Evolutionary conservation across 2,888 invertebrate species (phyloP), one percentile per base, ranked within the genome.

Genomic region (Dryadula phaetusa): DNA sequence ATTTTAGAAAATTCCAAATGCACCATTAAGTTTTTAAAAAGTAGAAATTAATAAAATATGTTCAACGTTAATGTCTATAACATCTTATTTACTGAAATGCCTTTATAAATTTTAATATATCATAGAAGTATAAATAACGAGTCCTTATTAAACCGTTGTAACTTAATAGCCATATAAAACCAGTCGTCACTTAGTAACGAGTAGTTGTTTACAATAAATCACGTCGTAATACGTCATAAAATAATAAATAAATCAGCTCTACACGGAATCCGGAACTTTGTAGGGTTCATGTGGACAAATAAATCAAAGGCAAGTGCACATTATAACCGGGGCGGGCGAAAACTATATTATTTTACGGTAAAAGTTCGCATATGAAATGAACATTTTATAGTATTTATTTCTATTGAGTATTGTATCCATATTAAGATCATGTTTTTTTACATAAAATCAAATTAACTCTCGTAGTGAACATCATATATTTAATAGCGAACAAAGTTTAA

Each of bases 191-290:
- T 40, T 44, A 40, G 58, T 42, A 58, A 63, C 63, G 34, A 62
- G 56, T 32, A 22, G 58, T 62, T 28, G 62, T 63, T 54, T 56
- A n/a, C 49, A 25, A 62, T 58, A 63, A 67, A 63, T 47, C 56
- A 67, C 62, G 22, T 52, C 40, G 49, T 49, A 58, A 64, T 56
- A 64, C 25, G 56, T 58, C 46, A 64, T 64, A 18, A 64, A 42
- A 58, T 58, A 64, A 60, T 64, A 56, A 64, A 64, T 37, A 64
- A 49, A 46, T 64, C 54, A 37, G n/a, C 20, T 40, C 28, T 64
- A 64, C 64, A 58, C 64, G 64, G 64, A 64, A 64, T 64, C 64
- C 64, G 64, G 64, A 64, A 64, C 58, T 49, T 32, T 42, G 28
- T 47, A 40, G 58, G 37, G n/a, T 37, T 58, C 64, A 58, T 64